Evolutionary conservation across 2,113 vertebrate species (phyloP), one percentile per base, ranked within the genome.

Genomic region (Nettapus auritus): DNA sequence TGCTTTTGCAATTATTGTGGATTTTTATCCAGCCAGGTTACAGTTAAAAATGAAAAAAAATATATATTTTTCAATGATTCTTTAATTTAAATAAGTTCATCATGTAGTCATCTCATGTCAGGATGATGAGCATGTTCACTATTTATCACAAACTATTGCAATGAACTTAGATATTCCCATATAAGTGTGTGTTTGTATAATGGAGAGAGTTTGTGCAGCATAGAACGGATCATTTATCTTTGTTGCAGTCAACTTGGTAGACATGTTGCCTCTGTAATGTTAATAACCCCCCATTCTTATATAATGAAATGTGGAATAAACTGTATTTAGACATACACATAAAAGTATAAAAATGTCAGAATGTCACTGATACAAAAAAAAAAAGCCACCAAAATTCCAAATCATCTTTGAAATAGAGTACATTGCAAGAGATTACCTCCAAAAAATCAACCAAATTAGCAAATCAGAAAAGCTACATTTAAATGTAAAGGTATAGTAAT

Each of bases 81-180:
- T 60, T 84, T 76, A 75, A 86, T 96, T 92, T 91, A 69, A 87
- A 29, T 86, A 74, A 53, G 31, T 82, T 86, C 33, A 74, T 82
- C 92, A 36, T 8, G 9, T 52, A 90, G 31, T 33, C 93, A 9
- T 44, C 44, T 90, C 74, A 86, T 84, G 55, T 25, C 74, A 75
- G 40, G 33, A 38, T 70, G n/a, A 36, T 69, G 42, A 93, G 28
- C 31, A 78, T 77, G 79, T 40, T 8, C 28, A n/a, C 36, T 19
- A 34, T 75, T 79, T 82, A 84, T 56, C 82, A 68, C 29, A 74
- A 76, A 53, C 77, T 44, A 56, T 69, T 80, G 21, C 40, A 81
- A 64, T 81, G 68, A 89, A 76, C 23, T 64, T 76, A 50, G 22
- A 38, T 70, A 66, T n/a, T 71, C 33, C 53, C 42, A 67, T 69